Conservation (phyloP, 2,888 invertebrate species). For the Conchocele bisecta region DNA sequence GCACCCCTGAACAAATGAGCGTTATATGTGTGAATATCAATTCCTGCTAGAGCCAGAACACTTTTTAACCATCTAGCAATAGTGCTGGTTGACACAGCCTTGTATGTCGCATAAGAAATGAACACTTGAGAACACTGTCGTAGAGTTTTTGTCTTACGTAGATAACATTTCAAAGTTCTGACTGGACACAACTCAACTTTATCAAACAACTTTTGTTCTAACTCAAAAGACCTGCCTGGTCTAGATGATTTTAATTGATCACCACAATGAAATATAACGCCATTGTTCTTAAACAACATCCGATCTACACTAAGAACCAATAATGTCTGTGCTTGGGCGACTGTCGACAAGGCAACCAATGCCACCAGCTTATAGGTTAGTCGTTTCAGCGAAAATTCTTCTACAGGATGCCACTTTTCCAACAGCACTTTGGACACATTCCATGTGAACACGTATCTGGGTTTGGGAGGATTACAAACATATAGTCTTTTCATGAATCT, state of each 20-base stretch:
- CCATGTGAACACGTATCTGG: slow-evolving; percentile 22
- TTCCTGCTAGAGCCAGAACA: background rate
- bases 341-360: slow-evolving; percentile 10
- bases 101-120: slow-evolving; percentile 1
- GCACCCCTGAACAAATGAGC: slow-evolving; percentile 29
- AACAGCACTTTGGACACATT: slow-evolving; percentile 28
- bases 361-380: slow-evolving; percentile 27
- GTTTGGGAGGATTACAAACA: slow-evolving; percentile 8
- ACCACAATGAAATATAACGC: background rate
- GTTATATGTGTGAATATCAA: slow-evolving; percentile 2
- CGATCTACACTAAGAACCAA: background rate
- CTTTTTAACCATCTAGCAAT: slow-evolving; percentile 23
- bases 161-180: slow-evolving; percentile 5
- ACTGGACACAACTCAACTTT: slow-evolving; percentile 5
- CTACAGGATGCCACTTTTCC: background rate
- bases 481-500: slow-evolving; percentile 42
- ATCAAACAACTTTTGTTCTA: background rate
- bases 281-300: background rate
- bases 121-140: slow-evolving; percentile 15
- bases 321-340: slow-evolving; percentile 20
- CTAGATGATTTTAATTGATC: background rate
- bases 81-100: slow-evolving; percentile 11
- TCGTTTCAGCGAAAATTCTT: slow-evolving; percentile 1
- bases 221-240: background rate
- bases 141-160: background rate